Base-by-base conservation (phyloP, 2,113 vertebrate species). In the Tor tambroides region DNA sequence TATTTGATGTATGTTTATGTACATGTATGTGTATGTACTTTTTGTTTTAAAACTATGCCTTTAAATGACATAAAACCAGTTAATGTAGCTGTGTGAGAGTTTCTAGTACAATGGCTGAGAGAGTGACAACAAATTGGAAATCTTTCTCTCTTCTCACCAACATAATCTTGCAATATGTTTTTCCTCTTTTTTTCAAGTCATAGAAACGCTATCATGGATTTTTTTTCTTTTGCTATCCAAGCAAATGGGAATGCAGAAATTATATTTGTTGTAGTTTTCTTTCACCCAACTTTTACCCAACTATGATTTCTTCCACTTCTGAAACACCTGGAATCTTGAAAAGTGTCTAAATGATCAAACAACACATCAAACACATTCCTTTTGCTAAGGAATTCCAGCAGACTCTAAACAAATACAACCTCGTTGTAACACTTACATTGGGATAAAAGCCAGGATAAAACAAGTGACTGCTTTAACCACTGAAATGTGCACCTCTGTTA, bases 401-500 rank as follows among this genome's bases (percentile, higher is more conserved):
- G 26, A 75, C 12, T 17, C 35, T 21, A 61, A 78, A 83, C 65
- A 19, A 21, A 71, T 71, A 71, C 32, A 71, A 71, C 7, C 30
- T 32, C 3, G 0, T 69, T 69, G 19, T 71, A 59, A 46, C 11
- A 19, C 30, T 17, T 69, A 83, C 89, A 83, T 32, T 49, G 81
- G 2, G 61, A 43, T 84, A 4, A 88, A 83, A 87, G 85, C 79
- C 3, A 87, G 1, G 43, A 32, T 80, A 5, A 86, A 85, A 88
- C 87, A 83, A 3, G 94, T 93, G 79, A 94, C 85, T 83, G 91
- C 85, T 89, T 91, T 92, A 85, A 92, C 88, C 88, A 92, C 91
- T 94, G 56, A 92, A 91, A 91, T 86, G 49, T 65, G 26, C 61
- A 77, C 78, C 30, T 61, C 65, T 86, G 86, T 89, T 89, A 65